A percentile compares a stretch with the other conserved stretches of the same genome.
These are phyloP conservation scores for Phasia obesa DNA, from an alignment of 2,888 invertebrate genomes.

Conservation along the genomic window DNA sequence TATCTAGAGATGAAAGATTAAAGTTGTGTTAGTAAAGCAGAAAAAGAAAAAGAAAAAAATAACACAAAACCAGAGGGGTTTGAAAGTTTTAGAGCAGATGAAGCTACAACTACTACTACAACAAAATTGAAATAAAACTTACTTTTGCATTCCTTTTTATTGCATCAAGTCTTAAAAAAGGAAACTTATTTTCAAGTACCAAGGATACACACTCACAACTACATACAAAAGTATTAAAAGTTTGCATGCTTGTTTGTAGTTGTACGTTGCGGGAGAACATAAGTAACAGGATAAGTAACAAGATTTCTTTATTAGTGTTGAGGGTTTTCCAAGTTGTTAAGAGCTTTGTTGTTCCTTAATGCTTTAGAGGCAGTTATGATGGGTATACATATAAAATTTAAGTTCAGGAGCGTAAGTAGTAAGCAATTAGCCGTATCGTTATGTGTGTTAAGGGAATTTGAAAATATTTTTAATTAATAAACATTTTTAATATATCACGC, in stretches of 20 bases:
- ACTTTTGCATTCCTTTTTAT: conserved; percentile 7
- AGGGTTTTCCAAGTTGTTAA: conserved; percentile 30
- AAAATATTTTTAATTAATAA: no score
- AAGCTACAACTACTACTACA: background rate
- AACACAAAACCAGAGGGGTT: background rate
- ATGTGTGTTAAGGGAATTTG: conserved; percentile 2
- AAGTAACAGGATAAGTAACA: conserved; percentile 20
- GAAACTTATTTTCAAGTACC: background rate
- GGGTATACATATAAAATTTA: background rate
- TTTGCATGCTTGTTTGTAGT: background rate
- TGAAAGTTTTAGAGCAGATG: conserved; percentile 3
- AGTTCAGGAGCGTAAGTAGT: no score
- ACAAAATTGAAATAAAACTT: conserved; percentile 20
- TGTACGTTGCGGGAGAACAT: no score
- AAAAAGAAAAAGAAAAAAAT: no score
- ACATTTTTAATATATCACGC: no score
- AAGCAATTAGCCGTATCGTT: background rate
- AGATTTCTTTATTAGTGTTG: conserved; percentile 34
- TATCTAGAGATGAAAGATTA: background rate
- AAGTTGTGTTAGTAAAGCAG: background rate
- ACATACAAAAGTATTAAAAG: background rate
- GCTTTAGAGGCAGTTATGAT: background rate
- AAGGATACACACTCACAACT: no score
- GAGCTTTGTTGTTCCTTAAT: conserved; percentile 2
- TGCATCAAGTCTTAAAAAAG: background rate